Base-by-base conservation (phyloP, 2,888 invertebrate species). In the Monopis laevigella region DNA sequence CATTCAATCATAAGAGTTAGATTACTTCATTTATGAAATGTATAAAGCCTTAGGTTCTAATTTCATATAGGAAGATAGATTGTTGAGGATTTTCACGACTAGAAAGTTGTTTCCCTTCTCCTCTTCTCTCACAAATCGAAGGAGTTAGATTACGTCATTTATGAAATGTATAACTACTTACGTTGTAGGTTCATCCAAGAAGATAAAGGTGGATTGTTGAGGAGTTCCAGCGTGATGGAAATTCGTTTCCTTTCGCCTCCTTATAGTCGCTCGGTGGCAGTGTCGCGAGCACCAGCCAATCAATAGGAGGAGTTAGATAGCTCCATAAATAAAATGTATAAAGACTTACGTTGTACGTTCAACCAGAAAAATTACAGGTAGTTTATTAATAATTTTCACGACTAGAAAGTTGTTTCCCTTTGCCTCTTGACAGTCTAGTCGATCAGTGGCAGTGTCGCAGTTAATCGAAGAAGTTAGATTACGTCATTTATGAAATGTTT, bases 171-270 rank as follows among this genome's bases (percentile, higher is more conserved):
- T 14, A 55, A 41, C 11, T 11, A 67, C 86, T 86, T 80, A 97
- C 96, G 96, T 96, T 2, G 98, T 98, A 1, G 97, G 97, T 62
- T 98, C 97, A 65, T 98, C 97, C 45, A 98, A 83, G 65, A 97
- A 97, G 65, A 98, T 86, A 5, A 97, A 1, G 97, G 96, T 2
- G 97, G 98, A 67, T 98, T 97, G 67, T 96, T 96, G 40, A 95
- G 87, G 17, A 98, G 81, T 64, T 98, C 98, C 46, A 96, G 67
- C 0, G 96, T 97, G n/a, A n/a, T 94, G 1, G 95, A 93, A n/a
- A 98, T 82, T 17, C 97, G 83, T 64, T 98, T 98, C 46, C 87
- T 86, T 70, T 98, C 96, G 0, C 98, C 98, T 0, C 97, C 97
- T 0, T 96, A 96, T 16, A 98, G 75, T 40, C 77, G 82, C 46